These are phyloP conservation scores for Ptycholaimellus sp. DNA, from an alignment of 2,888 invertebrate genomes.

Conservation along the genomic window DNA sequence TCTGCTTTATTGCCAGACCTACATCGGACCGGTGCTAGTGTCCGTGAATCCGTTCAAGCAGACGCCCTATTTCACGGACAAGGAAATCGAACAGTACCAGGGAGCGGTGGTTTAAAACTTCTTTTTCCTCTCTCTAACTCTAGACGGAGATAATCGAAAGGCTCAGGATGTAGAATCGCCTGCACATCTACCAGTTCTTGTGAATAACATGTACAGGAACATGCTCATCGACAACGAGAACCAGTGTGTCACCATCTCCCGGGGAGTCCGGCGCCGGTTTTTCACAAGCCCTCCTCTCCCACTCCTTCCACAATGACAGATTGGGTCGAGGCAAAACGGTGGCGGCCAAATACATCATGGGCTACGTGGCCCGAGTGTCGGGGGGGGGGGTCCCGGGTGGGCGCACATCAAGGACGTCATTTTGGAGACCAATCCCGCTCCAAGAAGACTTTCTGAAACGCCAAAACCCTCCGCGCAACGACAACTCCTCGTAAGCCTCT, in stretches of 20 bases:
- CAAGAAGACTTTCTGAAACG: too few relatives aligned
- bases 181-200: slow-evolving; percentile 43
- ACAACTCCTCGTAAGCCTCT: not conserved
- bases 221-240: slow-evolving; percentile 45
- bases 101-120: slow-evolving; percentile 32
- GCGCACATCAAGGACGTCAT: slow-evolving; percentile 43
- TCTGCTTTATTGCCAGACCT: slow-evolving; percentile 45
- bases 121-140: not conserved
- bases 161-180: slow-evolving; percentile 46
- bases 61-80: slow-evolving; percentile 42
- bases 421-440: slow-evolving; percentile 43
- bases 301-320: too few relatives aligned
- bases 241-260: slow-evolving; percentile 47
- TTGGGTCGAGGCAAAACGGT: too few relatives aligned
- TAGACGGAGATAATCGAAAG: too few relatives aligned
- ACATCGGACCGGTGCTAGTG: slow-evolving; percentile 80
- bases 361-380: slow-evolving; percentile 40
- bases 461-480: too few relatives aligned
- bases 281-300: too few relatives aligned
- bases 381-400: slow-evolving; percentile 44
- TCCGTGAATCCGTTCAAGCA: slow-evolving; percentile 82
- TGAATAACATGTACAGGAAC: slow-evolving; percentile 47
- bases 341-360: slow-evolving; percentile 43
- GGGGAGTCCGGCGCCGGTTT: slow-evolving; percentile 45
- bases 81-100: slow-evolving; percentile 41